A percentile compares a stretch with the other conserved stretches of the same genome.
These are phyloP conservation scores for Tortricodes alternella DNA, from an alignment of 2,888 invertebrate genomes.

Conservation along the genomic window DNA sequence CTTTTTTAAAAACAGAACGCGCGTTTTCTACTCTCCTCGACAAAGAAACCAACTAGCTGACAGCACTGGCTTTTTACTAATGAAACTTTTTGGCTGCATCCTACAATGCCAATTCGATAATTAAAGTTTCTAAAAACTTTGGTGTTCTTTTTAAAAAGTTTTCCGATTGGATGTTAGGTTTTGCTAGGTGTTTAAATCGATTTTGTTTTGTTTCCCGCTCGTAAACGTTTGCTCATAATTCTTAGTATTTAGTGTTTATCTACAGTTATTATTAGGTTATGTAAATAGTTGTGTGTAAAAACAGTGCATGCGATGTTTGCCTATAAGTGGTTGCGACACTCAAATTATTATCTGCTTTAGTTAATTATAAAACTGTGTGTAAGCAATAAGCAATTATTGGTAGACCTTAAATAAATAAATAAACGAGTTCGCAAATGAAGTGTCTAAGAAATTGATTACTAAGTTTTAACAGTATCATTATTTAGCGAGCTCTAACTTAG, in stretches of 20 bases:
- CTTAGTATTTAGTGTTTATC: too few species aligned
- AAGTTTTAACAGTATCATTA: neutral
- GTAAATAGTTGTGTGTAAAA: too few species aligned
- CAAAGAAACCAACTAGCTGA: conserved; percentile 51
- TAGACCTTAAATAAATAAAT: too few species aligned
- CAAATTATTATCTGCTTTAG: too few species aligned
- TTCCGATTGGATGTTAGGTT: conserved; percentile 19
- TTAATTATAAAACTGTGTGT: too few species aligned
- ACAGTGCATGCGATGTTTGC: too few species aligned
- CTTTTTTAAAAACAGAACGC: conserved; percentile 65
- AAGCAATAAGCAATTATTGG: too few species aligned
- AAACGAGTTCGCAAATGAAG: neutral
- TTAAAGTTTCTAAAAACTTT: conserved; percentile 39
- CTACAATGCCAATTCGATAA: conserved; percentile 52
- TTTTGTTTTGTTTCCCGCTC: conserved; percentile 8
- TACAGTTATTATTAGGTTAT: too few species aligned
- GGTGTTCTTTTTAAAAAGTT: conserved; percentile 18
- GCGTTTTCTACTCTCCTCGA: conserved; percentile 58
- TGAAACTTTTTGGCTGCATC: conserved; percentile 63
- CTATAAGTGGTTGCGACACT: too few species aligned
- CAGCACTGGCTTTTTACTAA: conserved; percentile 62
- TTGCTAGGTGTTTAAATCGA: conserved; percentile 22
- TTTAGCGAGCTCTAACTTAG: conserved; percentile 1
- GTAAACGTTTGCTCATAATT: neutral
- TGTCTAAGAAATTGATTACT: neutral